phyloP scores from a whole-genome alignment of 2,888 invertebrate genomes.

The Callinectes sapidus region DNA sequence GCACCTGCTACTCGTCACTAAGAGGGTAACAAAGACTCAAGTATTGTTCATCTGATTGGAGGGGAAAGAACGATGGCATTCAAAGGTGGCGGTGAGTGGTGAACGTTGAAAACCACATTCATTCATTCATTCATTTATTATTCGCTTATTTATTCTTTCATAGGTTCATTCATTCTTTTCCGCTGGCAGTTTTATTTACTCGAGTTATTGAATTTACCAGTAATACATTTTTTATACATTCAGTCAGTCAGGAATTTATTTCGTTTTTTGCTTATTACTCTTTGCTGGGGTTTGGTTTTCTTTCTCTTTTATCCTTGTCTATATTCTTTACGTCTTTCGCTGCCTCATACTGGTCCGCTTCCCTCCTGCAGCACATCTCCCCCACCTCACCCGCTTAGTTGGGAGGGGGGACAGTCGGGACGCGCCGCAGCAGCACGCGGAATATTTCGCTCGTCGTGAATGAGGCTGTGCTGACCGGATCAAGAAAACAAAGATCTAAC shows the following conservation, averaged over 20 bases:
- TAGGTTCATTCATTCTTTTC: neutral
- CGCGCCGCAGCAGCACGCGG: neutral
- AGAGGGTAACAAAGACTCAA: neutral
- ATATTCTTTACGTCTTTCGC: neutral
- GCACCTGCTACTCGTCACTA: neutral
- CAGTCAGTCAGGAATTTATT: neutral
- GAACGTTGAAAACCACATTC: slow-evolving; percentile 12
- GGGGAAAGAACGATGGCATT: neutral
- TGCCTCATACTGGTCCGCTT: neutral
- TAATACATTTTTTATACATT: neutral
- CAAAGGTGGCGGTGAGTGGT: slow-evolving; percentile 6
- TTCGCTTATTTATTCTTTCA: slow-evolving; percentile 19
- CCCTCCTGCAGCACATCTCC: neutral
- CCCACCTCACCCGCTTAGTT: neutral
- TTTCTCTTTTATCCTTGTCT: neutral
- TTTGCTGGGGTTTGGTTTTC: neutral
- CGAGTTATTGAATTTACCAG: neutral
- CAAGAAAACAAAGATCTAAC: slow-evolving; percentile 28
- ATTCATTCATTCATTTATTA: slow-evolving; percentile 14
- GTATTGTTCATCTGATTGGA: neutral
- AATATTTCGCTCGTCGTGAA: slow-evolving; percentile 19
- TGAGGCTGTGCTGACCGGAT: slow-evolving; percentile 11
- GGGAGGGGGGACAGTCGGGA: neutral
- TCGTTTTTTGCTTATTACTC: neutral
- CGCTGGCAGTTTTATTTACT: slow-evolving; percentile 12